Conservation (phyloP, 1,140 invertebrate species). For the Drosophila sp. region DNA sequence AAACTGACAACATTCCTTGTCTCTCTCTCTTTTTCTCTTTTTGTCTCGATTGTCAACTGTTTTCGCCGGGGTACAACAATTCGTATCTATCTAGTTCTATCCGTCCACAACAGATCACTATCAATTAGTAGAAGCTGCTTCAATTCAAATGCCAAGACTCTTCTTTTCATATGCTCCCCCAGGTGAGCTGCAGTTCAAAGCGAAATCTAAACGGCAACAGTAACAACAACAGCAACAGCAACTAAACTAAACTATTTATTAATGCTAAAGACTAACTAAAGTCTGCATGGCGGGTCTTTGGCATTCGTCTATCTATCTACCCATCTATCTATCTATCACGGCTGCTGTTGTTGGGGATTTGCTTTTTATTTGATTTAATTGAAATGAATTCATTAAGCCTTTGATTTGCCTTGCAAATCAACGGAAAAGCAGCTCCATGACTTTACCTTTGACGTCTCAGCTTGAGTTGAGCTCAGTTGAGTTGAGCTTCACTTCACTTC, state of each 20-base stretch:
- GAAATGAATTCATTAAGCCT: conserved; percentile 80
- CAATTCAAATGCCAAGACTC: conserved; percentile 72
- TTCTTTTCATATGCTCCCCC: conserved; percentile 52
- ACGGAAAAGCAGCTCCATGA: conserved; percentile 35
- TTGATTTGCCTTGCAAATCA: conserved; percentile 81
- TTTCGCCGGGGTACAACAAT: conserved; percentile 1
- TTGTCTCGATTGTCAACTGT: conserved; percentile 40
- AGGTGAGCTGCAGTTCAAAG: conserved; percentile 6
- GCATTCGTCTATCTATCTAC: conserved; percentile 70
- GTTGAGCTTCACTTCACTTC: conserved; percentile 19
- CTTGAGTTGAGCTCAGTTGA: conserved; percentile 33
- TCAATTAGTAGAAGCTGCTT: conserved; percentile 47
- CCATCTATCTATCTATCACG: conserved; percentile 69
- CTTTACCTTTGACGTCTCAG: conserved; percentile 68
- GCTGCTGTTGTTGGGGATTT: conserved; percentile 55
- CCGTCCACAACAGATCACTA: conserved; percentile 36
- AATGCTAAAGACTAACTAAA: conserved; percentile 62
- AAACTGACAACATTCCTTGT: conserved; percentile 12
- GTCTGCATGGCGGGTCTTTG: conserved; percentile 52
- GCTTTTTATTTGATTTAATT: conserved; percentile 74
- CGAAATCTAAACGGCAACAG: conserved; percentile 28
- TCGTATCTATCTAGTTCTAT: conserved; percentile 39
- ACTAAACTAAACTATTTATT: conserved; percentile 80
- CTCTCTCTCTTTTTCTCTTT: too few relatives aligned
- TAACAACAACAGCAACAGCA: too few relatives aligned